Percentiles rank a stretch among this genome's conserved stretches.
These are phyloP conservation scores for Aythya baeri DNA, from an alignment of 2,113 vertebrate species.

Conservation along the genomic window DNA sequence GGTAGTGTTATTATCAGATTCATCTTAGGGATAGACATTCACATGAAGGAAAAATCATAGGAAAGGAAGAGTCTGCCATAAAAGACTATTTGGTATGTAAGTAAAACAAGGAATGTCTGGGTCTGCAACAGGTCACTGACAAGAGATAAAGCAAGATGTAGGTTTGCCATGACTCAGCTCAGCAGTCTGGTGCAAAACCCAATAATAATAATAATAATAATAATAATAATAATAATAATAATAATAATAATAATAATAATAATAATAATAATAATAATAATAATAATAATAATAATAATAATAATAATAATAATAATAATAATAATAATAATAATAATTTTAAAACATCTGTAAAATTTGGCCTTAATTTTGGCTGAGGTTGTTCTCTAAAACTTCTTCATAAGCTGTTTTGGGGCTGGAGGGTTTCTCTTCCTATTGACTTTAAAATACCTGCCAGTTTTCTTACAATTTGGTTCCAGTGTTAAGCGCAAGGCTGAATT, in stretches of 20 bases:
- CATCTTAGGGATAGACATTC: not conserved
- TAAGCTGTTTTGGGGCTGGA: not conserved
- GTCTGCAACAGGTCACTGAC: not conserved
- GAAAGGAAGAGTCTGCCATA: not conserved
- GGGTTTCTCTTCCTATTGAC: not conserved
- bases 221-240: not conserved
- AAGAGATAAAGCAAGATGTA: not conserved
- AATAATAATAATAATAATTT: not conserved
- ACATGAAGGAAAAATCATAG: not conserved
- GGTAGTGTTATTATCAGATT: not conserved
- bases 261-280: not conserved
- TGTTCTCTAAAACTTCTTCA: not conserved
- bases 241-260: not conserved
- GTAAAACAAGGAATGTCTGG: not conserved
- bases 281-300: not conserved
- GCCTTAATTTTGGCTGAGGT: not conserved
- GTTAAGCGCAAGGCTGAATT: not conserved
- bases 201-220: not conserved
- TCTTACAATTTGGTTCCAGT: not conserved
- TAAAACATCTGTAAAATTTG: not conserved
- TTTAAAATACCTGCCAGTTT: not conserved
- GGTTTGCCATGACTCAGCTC: not conserved
- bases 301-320: not conserved
- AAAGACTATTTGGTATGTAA: not conserved
- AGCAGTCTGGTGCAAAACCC: not conserved